Evolutionary conservation across 2,797 vertebrate genomes (phyloP).

Genomic region (Aquila chrysaetos): DNA sequence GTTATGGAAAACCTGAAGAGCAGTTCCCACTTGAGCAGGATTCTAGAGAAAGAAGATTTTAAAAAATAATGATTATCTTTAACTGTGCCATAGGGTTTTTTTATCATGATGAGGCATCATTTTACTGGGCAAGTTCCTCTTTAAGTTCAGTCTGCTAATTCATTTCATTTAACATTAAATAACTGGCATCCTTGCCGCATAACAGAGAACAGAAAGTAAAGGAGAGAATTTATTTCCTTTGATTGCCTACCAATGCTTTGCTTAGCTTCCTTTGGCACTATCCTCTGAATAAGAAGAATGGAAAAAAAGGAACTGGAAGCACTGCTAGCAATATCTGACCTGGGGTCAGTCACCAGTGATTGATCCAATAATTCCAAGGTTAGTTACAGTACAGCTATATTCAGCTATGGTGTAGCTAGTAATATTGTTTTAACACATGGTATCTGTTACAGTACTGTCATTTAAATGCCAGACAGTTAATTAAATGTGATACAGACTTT

Average conservation of each 20-base stretch:
- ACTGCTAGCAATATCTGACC: not conserved
- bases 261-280: not conserved
- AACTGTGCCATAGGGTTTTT: not conserved
- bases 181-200: not conserved
- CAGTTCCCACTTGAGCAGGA: conserved; percentile 94
- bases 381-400: not conserved
- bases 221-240: not conserved
- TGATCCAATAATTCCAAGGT: not conserved
- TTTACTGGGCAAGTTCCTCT: not conserved
- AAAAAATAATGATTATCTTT: not conserved
- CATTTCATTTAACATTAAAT: not conserved
- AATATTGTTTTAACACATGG: not conserved
- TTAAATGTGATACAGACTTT: not conserved
- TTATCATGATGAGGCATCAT: not conserved
- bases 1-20: conserved; percentile 96
- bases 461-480: not conserved
- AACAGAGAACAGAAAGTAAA: not conserved
- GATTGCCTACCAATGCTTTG: not conserved
- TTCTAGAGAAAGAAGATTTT: conserved; percentile 77
- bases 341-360: not conserved
- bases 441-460: not conserved
- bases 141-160: not conserved
- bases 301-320: not conserved
- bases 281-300: not conserved
- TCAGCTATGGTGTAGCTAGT: not conserved